A percentile compares a stretch with the other conserved stretches of the same genome.
These are phyloP conservation scores for Pontoporia blainvillei DNA, from an alignment of 2,113 vertebrate species.

Conservation along the genomic window DNA sequence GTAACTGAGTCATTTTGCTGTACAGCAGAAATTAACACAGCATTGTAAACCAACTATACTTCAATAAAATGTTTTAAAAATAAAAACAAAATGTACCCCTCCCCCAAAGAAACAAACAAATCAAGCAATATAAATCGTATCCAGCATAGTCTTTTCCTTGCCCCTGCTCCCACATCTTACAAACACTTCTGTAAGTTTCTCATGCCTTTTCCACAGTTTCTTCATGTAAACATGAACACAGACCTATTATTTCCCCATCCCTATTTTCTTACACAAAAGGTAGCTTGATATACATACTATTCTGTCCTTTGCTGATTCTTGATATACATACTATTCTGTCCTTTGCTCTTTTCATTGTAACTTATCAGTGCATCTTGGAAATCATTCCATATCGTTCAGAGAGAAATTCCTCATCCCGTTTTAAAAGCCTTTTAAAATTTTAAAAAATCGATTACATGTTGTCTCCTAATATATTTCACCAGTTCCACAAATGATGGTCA, in stretches of 20 bases:
- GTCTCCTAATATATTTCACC: neutral
- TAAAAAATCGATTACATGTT: neutral
- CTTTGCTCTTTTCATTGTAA: neutral
- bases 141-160: neutral
- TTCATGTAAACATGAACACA: neutral
- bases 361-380: neutral
- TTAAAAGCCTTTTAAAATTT: constrained; percentile 38
- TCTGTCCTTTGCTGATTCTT: neutral
- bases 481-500: neutral
- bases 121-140: neutral
- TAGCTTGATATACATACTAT: neutral
- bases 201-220: neutral
- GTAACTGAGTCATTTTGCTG: neutral
- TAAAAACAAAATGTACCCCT: neutral
- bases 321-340: neutral
- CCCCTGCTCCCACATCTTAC: neutral
- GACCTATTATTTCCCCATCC: neutral
- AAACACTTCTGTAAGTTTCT: neutral
- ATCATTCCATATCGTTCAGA: neutral
- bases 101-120: neutral
- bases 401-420: neutral
- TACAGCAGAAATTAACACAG: neutral
- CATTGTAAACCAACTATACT: neutral
- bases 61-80: neutral
- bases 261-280: neutral